Evolutionary conservation across 2,888 invertebrate species (phyloP).

Genomic region (Netelia inedita): DNA sequence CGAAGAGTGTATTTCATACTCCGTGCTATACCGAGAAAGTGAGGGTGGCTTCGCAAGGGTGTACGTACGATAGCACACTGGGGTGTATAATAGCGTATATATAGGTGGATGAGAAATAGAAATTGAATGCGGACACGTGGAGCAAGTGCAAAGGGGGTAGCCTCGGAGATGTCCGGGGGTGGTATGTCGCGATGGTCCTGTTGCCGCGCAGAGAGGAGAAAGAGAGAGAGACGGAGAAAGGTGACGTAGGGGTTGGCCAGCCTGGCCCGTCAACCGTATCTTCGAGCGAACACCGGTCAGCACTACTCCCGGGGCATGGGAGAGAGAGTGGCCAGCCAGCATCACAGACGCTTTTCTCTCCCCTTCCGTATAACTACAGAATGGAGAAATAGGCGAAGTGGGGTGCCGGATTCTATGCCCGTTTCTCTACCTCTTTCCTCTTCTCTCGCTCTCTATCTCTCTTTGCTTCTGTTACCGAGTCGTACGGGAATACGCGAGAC

Average conservation of each 20-base stretch:
- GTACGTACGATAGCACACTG: constrained; percentile 44
- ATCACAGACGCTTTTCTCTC: constrained; percentile 76
- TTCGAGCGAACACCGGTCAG: constrained; percentile 83
- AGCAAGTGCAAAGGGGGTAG: constrained; percentile 55
- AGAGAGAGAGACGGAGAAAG: constrained; percentile 3
- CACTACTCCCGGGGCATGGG: constrained; percentile 76
- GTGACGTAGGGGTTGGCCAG: constrained; percentile 59
- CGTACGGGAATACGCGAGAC: constrained; percentile 76
- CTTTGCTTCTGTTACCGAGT: constrained; percentile 73
- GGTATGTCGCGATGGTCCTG: constrained; percentile 53
- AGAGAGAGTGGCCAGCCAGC: constrained; percentile 64
- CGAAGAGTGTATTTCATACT: constrained; percentile 30
- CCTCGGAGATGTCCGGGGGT: constrained; percentile 51
- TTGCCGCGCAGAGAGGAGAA: constrained; percentile 24
- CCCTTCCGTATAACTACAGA: constrained; percentile 73
- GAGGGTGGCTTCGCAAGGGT: constrained; percentile 48
- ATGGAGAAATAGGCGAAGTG: constrained; percentile 76
- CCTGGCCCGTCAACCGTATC: constrained; percentile 83
- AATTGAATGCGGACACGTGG: constrained; percentile 66
- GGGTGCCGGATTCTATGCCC: constrained; percentile 70
- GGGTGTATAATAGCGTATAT: constrained; percentile 42
- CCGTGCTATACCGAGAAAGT: constrained; percentile 37
- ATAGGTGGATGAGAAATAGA: constrained; percentile 62
- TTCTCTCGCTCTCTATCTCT: constrained; percentile 66
- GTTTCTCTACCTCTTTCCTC: constrained; percentile 71